Evolutionary conservation across 2,797 vertebrate species (phyloP).

Genomic region (Rhabdophis nuchalis): DNA sequence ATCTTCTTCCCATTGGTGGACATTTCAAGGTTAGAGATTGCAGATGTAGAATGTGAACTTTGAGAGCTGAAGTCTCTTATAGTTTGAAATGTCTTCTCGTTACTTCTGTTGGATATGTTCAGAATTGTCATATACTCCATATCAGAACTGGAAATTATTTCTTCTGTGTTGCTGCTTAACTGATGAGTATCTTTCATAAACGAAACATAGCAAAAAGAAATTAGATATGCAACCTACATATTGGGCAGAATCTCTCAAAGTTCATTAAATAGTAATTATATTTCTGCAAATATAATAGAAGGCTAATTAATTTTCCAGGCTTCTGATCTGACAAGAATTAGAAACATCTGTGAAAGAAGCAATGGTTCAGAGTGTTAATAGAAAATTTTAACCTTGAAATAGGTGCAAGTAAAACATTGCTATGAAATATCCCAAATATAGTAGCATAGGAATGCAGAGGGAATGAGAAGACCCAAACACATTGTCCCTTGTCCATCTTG

Average conservation of each 20-base stretch:
- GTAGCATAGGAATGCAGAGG: not conserved
- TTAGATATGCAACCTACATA: not conserved
- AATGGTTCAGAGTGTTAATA: not conserved
- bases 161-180: slow-evolving; percentile 10
- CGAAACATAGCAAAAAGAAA: slow-evolving; percentile 40
- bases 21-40: not conserved
- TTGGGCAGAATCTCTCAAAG: slow-evolving; percentile 41
- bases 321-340: not conserved
- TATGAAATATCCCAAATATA: not conserved
- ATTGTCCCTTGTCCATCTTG: not conserved
- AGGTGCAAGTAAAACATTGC: not conserved
- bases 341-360: not conserved
- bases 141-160: slow-evolving; percentile 35
- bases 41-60: not conserved
- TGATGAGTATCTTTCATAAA: slow-evolving; percentile 50
- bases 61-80: not conserved
- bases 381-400: slow-evolving; percentile 14
- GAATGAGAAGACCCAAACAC: not conserved
- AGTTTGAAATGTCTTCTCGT: not conserved
- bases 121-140: slow-evolving; percentile 67
- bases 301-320: not conserved
- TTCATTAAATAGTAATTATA: slow-evolving; percentile 45
- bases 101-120: slow-evolving; percentile 68
- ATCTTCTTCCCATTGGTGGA: not conserved
- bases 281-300: not conserved